A percentile compares a stretch with the other conserved stretches of the same genome.
These are phyloP conservation scores for Laupala kohalensis DNA, from an alignment of 1,140 invertebrate species.

Conservation along the genomic window DNA sequence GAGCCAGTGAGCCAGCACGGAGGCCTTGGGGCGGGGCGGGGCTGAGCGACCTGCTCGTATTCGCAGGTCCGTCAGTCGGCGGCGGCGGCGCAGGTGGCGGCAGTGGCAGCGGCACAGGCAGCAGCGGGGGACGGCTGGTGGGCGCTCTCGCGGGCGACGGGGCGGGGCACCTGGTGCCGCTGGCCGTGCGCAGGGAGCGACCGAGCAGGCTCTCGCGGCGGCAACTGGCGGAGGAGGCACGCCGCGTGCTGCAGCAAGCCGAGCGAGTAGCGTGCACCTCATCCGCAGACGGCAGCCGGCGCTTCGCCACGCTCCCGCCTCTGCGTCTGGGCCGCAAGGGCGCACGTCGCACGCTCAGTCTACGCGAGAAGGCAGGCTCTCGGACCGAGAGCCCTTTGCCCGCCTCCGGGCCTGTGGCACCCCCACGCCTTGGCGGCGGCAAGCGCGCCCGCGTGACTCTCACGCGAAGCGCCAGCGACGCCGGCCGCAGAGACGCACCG, in stretches of 20 bases:
- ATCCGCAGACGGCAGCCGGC: conserved; percentile 42
- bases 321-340: not conserved
- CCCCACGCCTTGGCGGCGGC: not conserved
- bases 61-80: too few species aligned
- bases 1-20: too few species aligned
- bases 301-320: conserved; percentile 46
- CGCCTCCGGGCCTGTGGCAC: not conserved
- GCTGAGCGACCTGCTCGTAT: not conserved
- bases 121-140: conserved; percentile 22
- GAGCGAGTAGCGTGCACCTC: conserved; percentile 44
- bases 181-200: conserved; percentile 47
- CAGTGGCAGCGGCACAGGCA: too few species aligned
- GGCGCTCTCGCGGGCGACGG: conserved; percentile 31
- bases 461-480: conserved; percentile 9
- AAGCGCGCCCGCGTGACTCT: not conserved
- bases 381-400: not conserved
- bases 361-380: not conserved
- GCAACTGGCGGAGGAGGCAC: conserved; percentile 54
- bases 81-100: not conserved
- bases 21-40: too few species aligned
- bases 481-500: not conserved
- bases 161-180: conserved; percentile 33
- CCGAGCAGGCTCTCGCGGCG: conserved; percentile 45
- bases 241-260: conserved; percentile 48
- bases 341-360: conserved; percentile 32